Evolutionary conservation across 2,888 invertebrate genomes (phyloP).

Genomic region (Amorpha juglandis): DNA sequence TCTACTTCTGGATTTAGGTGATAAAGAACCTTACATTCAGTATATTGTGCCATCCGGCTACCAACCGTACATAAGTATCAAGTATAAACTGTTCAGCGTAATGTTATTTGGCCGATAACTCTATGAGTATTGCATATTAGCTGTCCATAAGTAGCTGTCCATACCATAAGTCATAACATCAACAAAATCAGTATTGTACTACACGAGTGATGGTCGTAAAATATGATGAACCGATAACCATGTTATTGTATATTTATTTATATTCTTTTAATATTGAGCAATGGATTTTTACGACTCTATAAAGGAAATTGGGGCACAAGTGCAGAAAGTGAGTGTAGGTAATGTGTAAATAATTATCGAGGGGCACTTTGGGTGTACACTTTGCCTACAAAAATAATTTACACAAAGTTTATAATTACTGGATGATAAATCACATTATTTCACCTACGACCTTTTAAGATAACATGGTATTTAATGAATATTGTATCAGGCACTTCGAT

Average conservation of each 20-base stretch:
- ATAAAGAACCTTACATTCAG: no score
- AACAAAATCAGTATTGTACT: constrained; percentile 40
- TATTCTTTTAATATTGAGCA: constrained; percentile 49
- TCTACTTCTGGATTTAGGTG: no score
- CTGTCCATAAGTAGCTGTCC: no score
- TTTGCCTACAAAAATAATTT: constrained; percentile 48
- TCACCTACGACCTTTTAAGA: constrained; percentile 61
- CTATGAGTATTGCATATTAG: constrained; percentile 27
- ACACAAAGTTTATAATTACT: constrained; percentile 57
- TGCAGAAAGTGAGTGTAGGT: no score
- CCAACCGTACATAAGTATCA: background rate
- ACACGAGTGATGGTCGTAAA: constrained; percentile 46
- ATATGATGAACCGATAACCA: constrained; percentile 55
- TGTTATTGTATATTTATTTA: constrained; percentile 51
- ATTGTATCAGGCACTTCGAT: constrained; percentile 65
- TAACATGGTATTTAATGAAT: constrained; percentile 70
- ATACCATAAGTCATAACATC: constrained; percentile 34
- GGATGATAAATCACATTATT: constrained; percentile 57
- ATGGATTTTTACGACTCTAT: constrained; percentile 49
- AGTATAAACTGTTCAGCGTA: background rate
- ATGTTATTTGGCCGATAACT: background rate
- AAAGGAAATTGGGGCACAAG: constrained; percentile 46
- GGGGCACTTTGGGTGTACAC: constrained; percentile 8
- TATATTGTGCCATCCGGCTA: no score
- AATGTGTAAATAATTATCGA: background rate